Percentiles rank a stretch among this genome's conserved stretches.
Conservation (phyloP, 1,140 invertebrate species). For the Zaprionus inermis region DNA sequence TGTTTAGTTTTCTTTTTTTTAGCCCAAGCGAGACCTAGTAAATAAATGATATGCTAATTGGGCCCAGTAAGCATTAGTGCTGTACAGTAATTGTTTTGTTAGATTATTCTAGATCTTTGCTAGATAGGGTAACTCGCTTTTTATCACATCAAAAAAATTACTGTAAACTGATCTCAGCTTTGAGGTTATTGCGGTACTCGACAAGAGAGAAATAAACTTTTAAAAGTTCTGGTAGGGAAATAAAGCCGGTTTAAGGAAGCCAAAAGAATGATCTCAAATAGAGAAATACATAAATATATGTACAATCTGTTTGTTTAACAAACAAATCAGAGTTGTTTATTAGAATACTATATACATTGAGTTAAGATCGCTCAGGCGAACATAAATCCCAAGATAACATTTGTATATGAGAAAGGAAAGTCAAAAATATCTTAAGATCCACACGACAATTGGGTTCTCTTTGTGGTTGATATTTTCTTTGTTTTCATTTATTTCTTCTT, state of each 20-base stretch:
- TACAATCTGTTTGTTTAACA: neutral
- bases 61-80: neutral
- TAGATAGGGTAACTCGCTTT: neutral
- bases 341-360: neutral
- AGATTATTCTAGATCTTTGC: slow-evolving; percentile 4
- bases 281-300: neutral
- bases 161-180: slow-evolving; percentile 18
- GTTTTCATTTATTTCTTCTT: neutral
- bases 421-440: no score
- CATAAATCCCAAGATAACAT: no score
- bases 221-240: neutral
- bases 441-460: neutral
- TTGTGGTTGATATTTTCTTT: neutral
- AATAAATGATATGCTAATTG: slow-evolving; percentile 58
- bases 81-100: neutral
- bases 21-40: slow-evolving; percentile 13
- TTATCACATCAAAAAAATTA: neutral
- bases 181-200: slow-evolving; percentile 4
- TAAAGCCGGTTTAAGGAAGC: slow-evolving; percentile 31
- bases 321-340: no score
- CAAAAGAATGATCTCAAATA: slow-evolving; percentile 12
- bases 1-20: neutral
- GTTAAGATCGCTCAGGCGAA: no score
- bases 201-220: slow-evolving; percentile 10
- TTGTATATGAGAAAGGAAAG: no score